phyloP scores from a whole-genome alignment of 2,113 vertebrate species.

The Sinocyclocheilus rhinocerous region DNA sequence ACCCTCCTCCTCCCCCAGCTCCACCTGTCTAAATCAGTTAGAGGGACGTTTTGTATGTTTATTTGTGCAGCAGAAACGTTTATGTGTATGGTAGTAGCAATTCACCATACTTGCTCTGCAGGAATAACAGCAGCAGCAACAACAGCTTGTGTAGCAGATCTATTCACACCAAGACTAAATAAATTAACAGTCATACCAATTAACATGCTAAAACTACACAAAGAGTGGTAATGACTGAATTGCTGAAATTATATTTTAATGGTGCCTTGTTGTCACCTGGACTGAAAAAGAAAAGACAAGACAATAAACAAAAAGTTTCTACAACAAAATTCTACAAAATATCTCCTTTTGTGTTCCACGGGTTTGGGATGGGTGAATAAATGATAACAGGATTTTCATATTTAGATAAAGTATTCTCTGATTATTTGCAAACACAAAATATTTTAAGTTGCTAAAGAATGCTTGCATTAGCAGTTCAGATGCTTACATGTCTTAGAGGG shows the following conservation, averaged over 20 bases:
- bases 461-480: not conserved
- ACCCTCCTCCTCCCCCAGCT: not conserved
- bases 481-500: not conserved
- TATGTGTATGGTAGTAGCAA: not conserved
- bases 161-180: not conserved
- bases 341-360: not conserved
- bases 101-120: not conserved
- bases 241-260: not conserved
- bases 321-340: not conserved
- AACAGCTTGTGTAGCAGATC: not conserved
- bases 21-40: not conserved
- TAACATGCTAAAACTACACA: not conserved
- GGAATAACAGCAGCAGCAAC: not conserved
- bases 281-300: not conserved
- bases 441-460: not conserved
- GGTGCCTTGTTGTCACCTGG: not conserved
- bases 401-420: not conserved
- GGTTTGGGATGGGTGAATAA: not conserved
- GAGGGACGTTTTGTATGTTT: not conserved
- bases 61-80: not conserved
- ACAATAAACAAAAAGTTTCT: not conserved
- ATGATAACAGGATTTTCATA: not conserved
- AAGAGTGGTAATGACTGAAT: not conserved
- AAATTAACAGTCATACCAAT: not conserved
- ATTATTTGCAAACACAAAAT: not conserved